Conservation (phyloP, 2,888 invertebrate species). For the Himalopsyche tibetana region DNA sequence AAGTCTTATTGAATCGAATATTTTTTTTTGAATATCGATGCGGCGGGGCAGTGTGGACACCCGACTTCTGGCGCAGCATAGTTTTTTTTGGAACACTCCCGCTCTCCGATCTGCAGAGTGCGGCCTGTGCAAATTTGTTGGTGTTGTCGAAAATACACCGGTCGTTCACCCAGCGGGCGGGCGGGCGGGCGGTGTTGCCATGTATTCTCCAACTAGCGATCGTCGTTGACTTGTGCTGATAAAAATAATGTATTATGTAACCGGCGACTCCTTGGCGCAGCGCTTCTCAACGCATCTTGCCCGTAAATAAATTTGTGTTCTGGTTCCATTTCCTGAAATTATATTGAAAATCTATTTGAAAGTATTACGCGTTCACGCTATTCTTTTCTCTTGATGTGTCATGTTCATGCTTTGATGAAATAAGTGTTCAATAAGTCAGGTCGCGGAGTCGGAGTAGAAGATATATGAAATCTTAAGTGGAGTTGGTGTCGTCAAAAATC, state of each 20-base stretch:
- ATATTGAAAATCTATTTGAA: too few species aligned
- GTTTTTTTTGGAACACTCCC: slow-evolving; percentile 13
- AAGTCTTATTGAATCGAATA: too few species aligned
- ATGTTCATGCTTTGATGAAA: too few species aligned
- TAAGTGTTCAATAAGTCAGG: too few species aligned
- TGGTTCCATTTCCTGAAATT: too few species aligned
- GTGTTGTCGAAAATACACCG: slow-evolving; percentile 64
- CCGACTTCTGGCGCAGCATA: slow-evolving; percentile 54
- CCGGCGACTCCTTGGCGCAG: slow-evolving; percentile 61
- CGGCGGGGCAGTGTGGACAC: neutral
- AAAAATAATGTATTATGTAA: slow-evolving; percentile 66
- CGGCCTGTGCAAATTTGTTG: slow-evolving; percentile 63
- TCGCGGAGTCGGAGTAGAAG: too few species aligned
- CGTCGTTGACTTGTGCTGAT: slow-evolving; percentile 63
- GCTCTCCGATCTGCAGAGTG: slow-evolving; percentile 55
- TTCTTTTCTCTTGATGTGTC: too few species aligned
- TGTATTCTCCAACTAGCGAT: slow-evolving; percentile 57
- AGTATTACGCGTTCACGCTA: too few species aligned
- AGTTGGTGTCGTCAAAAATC: too few species aligned
- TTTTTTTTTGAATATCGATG: too few species aligned
- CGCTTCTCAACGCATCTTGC: slow-evolving; percentile 46
- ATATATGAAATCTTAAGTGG: too few species aligned
- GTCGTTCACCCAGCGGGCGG: slow-evolving; percentile 63
- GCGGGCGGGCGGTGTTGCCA: slow-evolving; percentile 60
- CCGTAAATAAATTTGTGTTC: too few species aligned